Base-by-base conservation (phyloP, 2,797 vertebrate species). In the Manis crassicaudata region DNA sequence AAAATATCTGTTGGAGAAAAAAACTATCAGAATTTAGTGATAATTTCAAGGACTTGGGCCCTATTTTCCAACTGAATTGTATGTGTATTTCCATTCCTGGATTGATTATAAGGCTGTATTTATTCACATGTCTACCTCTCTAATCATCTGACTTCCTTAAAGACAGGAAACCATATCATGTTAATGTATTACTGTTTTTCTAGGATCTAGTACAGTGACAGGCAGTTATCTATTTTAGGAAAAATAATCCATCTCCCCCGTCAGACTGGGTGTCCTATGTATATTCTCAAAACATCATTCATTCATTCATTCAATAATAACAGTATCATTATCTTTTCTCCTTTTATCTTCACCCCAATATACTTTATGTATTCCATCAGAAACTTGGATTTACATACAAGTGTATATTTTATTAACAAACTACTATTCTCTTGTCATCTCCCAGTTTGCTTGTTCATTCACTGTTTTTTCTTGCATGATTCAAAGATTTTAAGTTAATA, bases 401-500 rank as follows among this genome's bases (percentile, higher is more conserved):
- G 27, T 29, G 3, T 50, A 25, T 32, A 54, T 63, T 43, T 88
- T 60, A 92, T 10, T 85, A 40, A 62, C 29, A 79, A 70, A 72
- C 29, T 43, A n/a, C 63, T 77, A 76, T 29, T 84, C 27, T 92
- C 88, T 63, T 73, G 72, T 35, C 16, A 32, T 85, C 32, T 92
- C 32, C 27, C 80, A 40, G n/a, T 52, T 83, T 92, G 46, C 50
- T 52, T 82, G 6, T 68, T 92, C 46, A 92, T 65, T 92, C 82
- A 76, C 37, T 88, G 35, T 85, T 92, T 80, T 76, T 76, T 18
- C 12, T 9, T 63, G 5, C 8, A 82, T 56, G 37, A 82, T 63
- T 77, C 62, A 86, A 92, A 92, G 54, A 93, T 80, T 79, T 85
- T 81, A 86, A 81, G 58, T 60, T 73, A 88, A 79, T 20, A 84